Base-by-base conservation (phyloP, 2,113 vertebrate genomes). In the Macquaria ambigua region DNA sequence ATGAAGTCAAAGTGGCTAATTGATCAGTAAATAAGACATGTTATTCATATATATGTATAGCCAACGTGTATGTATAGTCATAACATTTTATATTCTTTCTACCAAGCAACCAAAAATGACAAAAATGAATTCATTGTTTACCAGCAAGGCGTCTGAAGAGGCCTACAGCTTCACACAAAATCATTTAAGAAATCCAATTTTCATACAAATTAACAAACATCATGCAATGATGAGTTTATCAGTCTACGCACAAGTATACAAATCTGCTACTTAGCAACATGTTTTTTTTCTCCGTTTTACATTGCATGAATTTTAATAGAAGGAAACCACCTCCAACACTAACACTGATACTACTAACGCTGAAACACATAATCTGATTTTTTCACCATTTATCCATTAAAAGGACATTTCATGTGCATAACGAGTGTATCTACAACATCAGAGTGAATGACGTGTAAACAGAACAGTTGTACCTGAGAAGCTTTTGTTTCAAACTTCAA, bases 391-490 rank as follows among this genome's bases (percentile, higher is more conserved):
- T 61, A 73, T 87, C 89, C 11, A 55, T 86, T 80, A 43, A 85
- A 84, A 90, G 58, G 66, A 90, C 77, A 84, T 76, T 90, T 84
- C 12, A 81, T 94, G 89, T 93, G 93, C 89, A 91, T 84, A 83
- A 80, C 74, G 74, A 79, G 84, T 87, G 82, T 91, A 88, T 91
- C 87, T 90, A 90, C 80, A 91, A 92, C 81, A 82, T 83, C 81
- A 62, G 88, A 89, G 83, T 91, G 81, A 90, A 84, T 72, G 84
- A 71, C 6, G 85, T 92, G 94, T 95, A 94, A 94, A 95, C 92
- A 92, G 83, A 92, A 92, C 69, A 68, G 68, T 90, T 92, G 92
- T 94, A 94, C 94, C 94, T 95, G 93, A 95, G 94, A 94, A 93
- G 91, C 91, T 84, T 84, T 89, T 66, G 80, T 90, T 85, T 90